Conservation (phyloP, 2,888 invertebrate species). For the Drosophila emarginata region DNA sequence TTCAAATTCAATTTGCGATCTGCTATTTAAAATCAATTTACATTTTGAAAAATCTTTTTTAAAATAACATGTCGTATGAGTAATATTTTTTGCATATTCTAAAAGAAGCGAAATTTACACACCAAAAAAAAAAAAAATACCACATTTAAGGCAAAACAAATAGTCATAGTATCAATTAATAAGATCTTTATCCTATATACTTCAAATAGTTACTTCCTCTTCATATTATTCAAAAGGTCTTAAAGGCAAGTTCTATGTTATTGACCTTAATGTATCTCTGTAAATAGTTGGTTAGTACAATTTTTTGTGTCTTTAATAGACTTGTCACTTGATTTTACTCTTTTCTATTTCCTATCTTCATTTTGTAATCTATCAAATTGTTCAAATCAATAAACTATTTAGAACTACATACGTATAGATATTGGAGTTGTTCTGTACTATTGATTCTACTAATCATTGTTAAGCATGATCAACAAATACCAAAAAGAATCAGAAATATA, state of each 20-base stretch:
- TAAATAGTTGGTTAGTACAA: neutral
- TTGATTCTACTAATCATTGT: neutral
- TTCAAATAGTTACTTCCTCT: too few relatives aligned
- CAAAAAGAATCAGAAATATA: too few relatives aligned
- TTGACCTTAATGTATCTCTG: neutral
- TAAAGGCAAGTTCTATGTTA: too few relatives aligned
- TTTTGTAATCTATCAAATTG: neutral
- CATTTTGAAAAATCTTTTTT: too few relatives aligned
- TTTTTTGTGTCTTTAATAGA: neutral
- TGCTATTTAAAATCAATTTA: too few relatives aligned
- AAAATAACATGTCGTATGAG: neutral
- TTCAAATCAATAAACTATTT: neutral
- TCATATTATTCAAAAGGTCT: neutral
- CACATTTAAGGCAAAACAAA: too few relatives aligned
- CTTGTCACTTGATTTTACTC: neutral
- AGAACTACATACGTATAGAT: neutral
- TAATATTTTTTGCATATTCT: too few relatives aligned
- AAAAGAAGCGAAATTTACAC: too few relatives aligned
- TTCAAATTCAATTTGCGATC: too few relatives aligned
- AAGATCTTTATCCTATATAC: too few relatives aligned
- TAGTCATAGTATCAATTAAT: too few relatives aligned
- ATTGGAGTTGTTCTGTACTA: neutral
- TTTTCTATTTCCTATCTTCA: neutral
- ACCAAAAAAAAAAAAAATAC: too few relatives aligned
- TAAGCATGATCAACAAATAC: neutral